A percentile compares a stretch with the other conserved stretches of the same genome.
phyloP scores from a whole-genome alignment of 2,888 invertebrate genomes.

The Stegana nigrithorax region DNA sequence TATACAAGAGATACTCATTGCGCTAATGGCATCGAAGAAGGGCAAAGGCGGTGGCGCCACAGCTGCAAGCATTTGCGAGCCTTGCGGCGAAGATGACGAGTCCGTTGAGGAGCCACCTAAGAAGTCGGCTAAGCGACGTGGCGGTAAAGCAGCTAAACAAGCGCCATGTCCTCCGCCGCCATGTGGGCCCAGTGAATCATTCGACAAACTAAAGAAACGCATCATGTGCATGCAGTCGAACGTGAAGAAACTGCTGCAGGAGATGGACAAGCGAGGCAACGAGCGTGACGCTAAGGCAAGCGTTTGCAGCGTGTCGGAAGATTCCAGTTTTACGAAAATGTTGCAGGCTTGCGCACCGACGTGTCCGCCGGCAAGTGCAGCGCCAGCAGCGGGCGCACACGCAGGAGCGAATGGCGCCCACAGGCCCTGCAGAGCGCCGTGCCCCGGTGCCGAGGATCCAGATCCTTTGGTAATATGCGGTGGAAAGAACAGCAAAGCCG shows the following conservation, averaged over 20 bases:
- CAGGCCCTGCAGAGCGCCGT: constrained; percentile 3
- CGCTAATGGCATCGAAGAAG: constrained; percentile 44
- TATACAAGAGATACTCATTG: constrained; percentile 51
- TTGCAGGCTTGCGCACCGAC: not conserved
- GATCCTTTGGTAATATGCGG: constrained; percentile 49
- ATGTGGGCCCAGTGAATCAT: constrained; percentile 31
- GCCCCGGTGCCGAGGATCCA: constrained; percentile 41
- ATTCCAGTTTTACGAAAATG: constrained; percentile 11
- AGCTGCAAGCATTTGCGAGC: constrained; percentile 30
- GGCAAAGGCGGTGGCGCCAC: constrained; percentile 27
- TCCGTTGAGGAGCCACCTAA: not conserved
- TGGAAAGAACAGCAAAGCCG: constrained; percentile 51
- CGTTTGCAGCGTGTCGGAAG: not conserved
- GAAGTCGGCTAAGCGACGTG: not conserved
- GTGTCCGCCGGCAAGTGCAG: not conserved
- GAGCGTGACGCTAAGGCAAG: constrained; percentile 2
- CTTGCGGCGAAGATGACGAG: constrained; percentile 5
- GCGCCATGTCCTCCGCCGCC: constrained; percentile 3
- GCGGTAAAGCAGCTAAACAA: not conserved
- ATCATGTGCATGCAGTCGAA: constrained; percentile 54
- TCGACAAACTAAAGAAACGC: constrained; percentile 52
- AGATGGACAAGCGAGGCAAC: constrained; percentile 45
- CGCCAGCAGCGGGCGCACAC: not conserved
- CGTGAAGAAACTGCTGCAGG: constrained; percentile 49
- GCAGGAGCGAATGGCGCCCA: not conserved